Evolutionary conservation across 1,140 invertebrate species (phyloP), one percentile per base, ranked within the genome.

Genomic region (Eumeta japonica): DNA sequence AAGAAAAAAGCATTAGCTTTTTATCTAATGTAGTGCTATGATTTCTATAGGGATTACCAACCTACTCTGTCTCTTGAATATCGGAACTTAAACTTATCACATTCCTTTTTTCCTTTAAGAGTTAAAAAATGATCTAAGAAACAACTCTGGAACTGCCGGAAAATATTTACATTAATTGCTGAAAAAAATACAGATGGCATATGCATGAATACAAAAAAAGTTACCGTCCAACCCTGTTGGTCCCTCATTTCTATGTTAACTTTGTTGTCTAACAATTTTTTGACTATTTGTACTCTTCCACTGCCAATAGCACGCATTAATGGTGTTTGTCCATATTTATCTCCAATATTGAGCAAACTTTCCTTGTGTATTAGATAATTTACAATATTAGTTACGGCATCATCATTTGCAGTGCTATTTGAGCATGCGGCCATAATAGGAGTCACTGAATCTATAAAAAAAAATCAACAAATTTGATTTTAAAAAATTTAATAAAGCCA

Each of bases 181-280:
- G 12, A n/a, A 34, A 18, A 34, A 5, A 34, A 34, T 3, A 15
- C 32, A 34, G 11, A 15, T 3, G n/a, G n/a, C n/a, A n/a, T n/a
- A n/a, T n/a, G n/a, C n/a, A n/a, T n/a, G n/a, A n/a, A n/a, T 30
- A 10, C 9, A 4, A 7, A 30, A 30, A 30, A 28, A 39, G 48
- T 58, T 62, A 81, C 81, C 37, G 79, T 79, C 70, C 72, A 75
- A 9, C 75, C 71, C 35, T 77, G 71, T 20, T 50, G 57, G 51
- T 82, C 80, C 33, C 53, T 61, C 43, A 71, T 68, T 60, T 82
- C 70, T 35, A 82, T 62, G 55, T 79, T 66, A 18, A 71, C 58
- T 17, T 64, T 43, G 19, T 62, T 40, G 30, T 75, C 62, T 11
- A 81, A 31, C 9, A 83, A 39, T 37, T 78, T 58, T 35, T 56